phyloP scores from a whole-genome alignment of 2,888 invertebrate genomes.

The Nasonovia ribisnigri region DNA sequence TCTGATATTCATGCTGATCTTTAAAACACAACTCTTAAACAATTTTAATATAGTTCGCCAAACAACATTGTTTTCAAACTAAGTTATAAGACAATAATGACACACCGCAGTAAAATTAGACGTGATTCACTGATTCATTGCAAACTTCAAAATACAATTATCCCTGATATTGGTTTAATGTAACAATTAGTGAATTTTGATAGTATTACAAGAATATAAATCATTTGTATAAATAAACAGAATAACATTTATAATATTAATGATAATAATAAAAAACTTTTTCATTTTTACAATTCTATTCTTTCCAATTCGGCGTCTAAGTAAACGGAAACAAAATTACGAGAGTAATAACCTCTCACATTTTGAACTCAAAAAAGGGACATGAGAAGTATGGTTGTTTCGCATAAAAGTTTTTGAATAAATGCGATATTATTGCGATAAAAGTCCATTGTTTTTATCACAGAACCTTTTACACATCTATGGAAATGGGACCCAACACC shows the following conservation, averaged over 20 bases:
- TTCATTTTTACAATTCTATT: not conserved
- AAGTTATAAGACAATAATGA: not conserved
- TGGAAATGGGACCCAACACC: not conserved
- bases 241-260: not conserved
- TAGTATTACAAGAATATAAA: not conserved
- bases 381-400: not conserved
- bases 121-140: not conserved
- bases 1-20: not conserved
- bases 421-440: conserved; percentile 36
- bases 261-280: not conserved
- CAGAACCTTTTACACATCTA: conserved; percentile 8
- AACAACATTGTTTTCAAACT: not conserved
- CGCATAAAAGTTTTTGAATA: conserved; percentile 45
- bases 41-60: not conserved
- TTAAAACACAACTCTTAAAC: not conserved
- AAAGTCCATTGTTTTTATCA: conserved; percentile 37
- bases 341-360: conserved; percentile 22
- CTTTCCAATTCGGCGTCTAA: not conserved
- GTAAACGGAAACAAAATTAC: conserved; percentile 2
- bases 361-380: conserved; percentile 17
- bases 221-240: not conserved
- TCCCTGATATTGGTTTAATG: not conserved
- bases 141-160: not conserved
- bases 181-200: not conserved
- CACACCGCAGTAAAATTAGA: not conserved